Base-by-base conservation (phyloP, 2,113 vertebrate genomes). In the Amphilophus citrinellus region DNA sequence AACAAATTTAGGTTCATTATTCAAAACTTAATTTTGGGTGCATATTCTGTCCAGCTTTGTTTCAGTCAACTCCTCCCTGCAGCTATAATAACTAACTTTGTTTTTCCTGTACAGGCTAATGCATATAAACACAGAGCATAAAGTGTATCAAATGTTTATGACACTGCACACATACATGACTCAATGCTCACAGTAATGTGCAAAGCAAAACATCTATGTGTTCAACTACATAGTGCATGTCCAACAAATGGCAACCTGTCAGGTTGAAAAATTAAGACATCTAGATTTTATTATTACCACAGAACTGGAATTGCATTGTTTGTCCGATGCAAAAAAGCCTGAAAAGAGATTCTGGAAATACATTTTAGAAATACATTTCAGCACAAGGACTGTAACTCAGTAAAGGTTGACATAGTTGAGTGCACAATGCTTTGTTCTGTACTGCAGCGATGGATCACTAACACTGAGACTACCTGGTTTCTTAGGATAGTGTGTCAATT, bases 1-100 rank as follows among this genome's bases (percentile, higher is more conserved):
- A 80, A 77, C 47, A 61, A 63, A 85, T 63, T 14, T 39, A 2
- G 71, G 39, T 37, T 85, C 58, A 73, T 84, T 71, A 47, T 61
- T 77, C 58, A 65, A 27, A 65, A 44, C 17, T 24, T 13, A 71
- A 47, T 22, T 71, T 53, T 30, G 17, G 50, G 20, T 20, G 73
- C 30, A 35, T 11, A 53, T 8, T 50, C 44, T 39, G 15, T 2
- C 27, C 27, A 59, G 20, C 8, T 71, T 50, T 17, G 17, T 47
- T 27, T 24, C 2, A 7, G 2, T 32, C 50, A 32, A 5, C 44
- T 20, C 44, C 15, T 71, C 44, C 17, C 24, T 20, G 24, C 30
- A 53, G 44, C 44, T 24, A 27, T 27, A 27, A 44, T 66, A 44
- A 22, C 39, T 10, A 44, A 24, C 39, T 68, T 68, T 15, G 3